These are phyloP conservation scores for Mesorhabditis belari DNA, from an alignment of 2,888 invertebrate species.

Conservation along the genomic window DNA sequence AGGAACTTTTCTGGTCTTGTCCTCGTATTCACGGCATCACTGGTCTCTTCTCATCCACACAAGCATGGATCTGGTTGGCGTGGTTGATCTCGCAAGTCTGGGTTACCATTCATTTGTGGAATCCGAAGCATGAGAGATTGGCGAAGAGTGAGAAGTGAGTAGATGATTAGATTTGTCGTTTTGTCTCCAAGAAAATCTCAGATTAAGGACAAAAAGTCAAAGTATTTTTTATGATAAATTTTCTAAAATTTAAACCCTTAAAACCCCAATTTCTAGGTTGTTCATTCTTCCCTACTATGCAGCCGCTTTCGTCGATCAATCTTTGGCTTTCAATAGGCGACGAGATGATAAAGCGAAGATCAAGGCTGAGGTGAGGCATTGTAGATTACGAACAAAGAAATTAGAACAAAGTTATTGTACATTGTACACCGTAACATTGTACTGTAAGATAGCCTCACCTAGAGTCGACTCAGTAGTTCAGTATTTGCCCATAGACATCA, in stretches of 20 bases:
- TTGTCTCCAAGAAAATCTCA: too few species aligned
- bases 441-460: too few species aligned
- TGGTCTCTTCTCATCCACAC: slow-evolving; percentile 34
- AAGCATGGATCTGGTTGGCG: slow-evolving; percentile 51
- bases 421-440: too few species aligned
- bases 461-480: too few species aligned
- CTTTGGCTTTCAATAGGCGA: slow-evolving; percentile 80
- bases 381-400: not conserved
- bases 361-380: slow-evolving; percentile 41
- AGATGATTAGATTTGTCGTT: not conserved
- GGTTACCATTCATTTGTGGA: slow-evolving; percentile 95
- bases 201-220: not conserved
- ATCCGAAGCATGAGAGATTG: slow-evolving; percentile 90
- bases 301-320: slow-evolving; percentile 83
- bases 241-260: not conserved
- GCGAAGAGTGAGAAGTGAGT: slow-evolving; percentile 73
- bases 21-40: slow-evolving; percentile 59
- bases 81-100: slow-evolving; percentile 68
- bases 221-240: too few species aligned
- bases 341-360: slow-evolving; percentile 62
- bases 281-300: slow-evolving; percentile 91
- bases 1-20: slow-evolving; percentile 75
- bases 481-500: too few species aligned
- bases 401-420: too few species aligned
- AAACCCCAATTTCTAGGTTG: slow-evolving; percentile 56